phyloP scores from a whole-genome alignment of 2,797 vertebrate species.

The Cynodonichthys magdalenae region DNA sequence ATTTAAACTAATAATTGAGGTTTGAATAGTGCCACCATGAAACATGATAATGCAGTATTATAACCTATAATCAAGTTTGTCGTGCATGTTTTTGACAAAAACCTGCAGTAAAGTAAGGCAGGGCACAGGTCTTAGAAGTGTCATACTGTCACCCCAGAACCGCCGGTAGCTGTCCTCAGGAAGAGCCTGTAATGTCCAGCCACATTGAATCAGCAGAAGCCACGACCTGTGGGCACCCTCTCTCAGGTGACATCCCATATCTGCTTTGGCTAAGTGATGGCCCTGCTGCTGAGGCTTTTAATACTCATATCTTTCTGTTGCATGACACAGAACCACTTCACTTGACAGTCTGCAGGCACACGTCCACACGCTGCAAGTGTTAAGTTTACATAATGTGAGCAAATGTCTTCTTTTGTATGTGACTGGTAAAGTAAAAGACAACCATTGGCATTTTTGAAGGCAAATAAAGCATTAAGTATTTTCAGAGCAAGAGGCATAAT shows the following conservation, averaged over 20 bases:
- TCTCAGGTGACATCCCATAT: conserved; percentile 78
- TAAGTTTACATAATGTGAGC: neutral
- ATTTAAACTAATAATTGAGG: neutral
- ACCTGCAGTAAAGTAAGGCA: conserved; percentile 43
- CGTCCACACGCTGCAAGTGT: neutral
- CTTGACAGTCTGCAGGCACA: conserved; percentile 15
- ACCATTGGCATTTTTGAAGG: conserved; percentile 11
- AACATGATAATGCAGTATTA: neutral
- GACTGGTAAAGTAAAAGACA: conserved; percentile 15
- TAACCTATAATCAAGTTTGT: conserved; percentile 21
- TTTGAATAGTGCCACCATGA: neutral
- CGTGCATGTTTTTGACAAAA: conserved; percentile 43
- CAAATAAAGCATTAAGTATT: conserved; percentile 1
- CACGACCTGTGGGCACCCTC: conserved; percentile 64
- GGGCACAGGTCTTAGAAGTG: conserved; percentile 63
- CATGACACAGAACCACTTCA: conserved; percentile 20
- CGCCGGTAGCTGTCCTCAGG: conserved; percentile 62
- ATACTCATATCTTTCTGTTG: conserved; percentile 23
- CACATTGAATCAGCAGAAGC: conserved; percentile 77
- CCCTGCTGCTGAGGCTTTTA: conserved; percentile 36
- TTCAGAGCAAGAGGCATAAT: conserved; percentile 27
- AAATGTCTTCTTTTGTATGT: neutral
- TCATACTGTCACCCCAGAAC: conserved; percentile 61
- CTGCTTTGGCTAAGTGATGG: conserved; percentile 62
- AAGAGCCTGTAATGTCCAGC: conserved; percentile 73